Conservation (phyloP, 1,140 invertebrate species). For the Trichomalopsis sarcophagae region DNA sequence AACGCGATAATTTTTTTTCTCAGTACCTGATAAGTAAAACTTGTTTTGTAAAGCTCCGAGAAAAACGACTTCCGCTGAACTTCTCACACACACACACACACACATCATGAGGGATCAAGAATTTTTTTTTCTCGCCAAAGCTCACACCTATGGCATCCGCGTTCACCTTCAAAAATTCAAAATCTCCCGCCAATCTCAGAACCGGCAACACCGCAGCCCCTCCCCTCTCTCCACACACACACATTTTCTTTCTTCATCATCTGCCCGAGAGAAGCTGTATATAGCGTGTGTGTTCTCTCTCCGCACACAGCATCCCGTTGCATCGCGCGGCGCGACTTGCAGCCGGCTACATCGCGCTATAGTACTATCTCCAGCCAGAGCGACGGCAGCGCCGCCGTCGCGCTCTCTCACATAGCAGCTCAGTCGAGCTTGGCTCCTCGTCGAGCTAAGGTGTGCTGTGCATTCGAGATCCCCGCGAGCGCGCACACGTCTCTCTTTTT, state of each 20-base stretch:
- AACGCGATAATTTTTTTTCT: no score
- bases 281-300: no score
- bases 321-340: not conserved
- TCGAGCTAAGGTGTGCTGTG: constrained; percentile 55
- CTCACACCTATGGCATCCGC: no score
- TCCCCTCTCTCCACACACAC: not conserved
- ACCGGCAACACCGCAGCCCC: not conserved
- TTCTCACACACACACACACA: no score
- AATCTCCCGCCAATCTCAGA: not conserved
- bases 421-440: constrained; percentile 69
- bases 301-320: not conserved
- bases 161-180: not conserved
- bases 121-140: no score
- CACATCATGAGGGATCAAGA: no score
- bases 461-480: not conserved
- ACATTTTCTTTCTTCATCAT: not conserved
- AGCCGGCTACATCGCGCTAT: not conserved
- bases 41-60: no score
- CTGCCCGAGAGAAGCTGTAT: no score
- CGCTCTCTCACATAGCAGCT: constrained; percentile 6
- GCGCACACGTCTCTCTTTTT: not conserved
- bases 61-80: no score
- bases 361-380: no score
- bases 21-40: no score
- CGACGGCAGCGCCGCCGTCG: not conserved